A percentile compares a stretch with the other conserved stretches of the same genome.
Evolutionary conservation across 2,113 vertebrate genomes (phyloP).

Genomic region (Progne subis): DNA sequence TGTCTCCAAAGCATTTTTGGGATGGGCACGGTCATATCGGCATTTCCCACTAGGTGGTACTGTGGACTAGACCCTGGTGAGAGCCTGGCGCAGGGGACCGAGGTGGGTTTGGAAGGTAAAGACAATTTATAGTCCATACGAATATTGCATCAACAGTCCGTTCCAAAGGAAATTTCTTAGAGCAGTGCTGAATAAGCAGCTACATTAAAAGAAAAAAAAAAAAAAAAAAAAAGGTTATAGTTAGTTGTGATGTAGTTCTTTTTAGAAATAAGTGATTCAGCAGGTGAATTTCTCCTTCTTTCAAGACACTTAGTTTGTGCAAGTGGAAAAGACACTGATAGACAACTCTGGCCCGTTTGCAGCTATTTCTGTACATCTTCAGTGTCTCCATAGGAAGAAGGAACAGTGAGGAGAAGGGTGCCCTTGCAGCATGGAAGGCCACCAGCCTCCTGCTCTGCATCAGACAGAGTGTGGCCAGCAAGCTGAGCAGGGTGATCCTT

Average conservation of each 20-base stretch:
- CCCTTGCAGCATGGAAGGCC: not conserved
- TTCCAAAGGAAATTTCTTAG: not conserved
- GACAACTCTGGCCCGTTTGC: not conserved
- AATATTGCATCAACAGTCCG: not conserved
- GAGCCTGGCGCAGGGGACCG: too few species aligned
- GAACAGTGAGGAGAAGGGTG: not conserved
- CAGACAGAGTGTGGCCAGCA: not conserved
- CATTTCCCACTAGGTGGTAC: constrained; percentile 44
- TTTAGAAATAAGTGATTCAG: not conserved
- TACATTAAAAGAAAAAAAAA: not conserved
- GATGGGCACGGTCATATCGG: not conserved
- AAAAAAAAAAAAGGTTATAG: not conserved
- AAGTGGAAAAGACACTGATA: not conserved
- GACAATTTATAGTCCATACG: not conserved
- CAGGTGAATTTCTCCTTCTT: not conserved
- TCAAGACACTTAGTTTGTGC: not conserved
- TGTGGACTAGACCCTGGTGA: constrained; percentile 12
- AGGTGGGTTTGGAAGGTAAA: not conserved
- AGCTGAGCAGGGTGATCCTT: not conserved
- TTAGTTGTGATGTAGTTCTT: not conserved
- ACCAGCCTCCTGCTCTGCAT: not conserved
- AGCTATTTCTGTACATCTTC: not conserved
- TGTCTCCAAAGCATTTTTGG: not conserved
- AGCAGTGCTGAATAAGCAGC: constrained; percentile 40
- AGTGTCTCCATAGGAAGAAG: not conserved